A percentile compares a stretch with the other conserved stretches of the same genome.
Conservation (phyloP, 1,140 invertebrate genomes). For the Liolophura sinensis region DNA sequence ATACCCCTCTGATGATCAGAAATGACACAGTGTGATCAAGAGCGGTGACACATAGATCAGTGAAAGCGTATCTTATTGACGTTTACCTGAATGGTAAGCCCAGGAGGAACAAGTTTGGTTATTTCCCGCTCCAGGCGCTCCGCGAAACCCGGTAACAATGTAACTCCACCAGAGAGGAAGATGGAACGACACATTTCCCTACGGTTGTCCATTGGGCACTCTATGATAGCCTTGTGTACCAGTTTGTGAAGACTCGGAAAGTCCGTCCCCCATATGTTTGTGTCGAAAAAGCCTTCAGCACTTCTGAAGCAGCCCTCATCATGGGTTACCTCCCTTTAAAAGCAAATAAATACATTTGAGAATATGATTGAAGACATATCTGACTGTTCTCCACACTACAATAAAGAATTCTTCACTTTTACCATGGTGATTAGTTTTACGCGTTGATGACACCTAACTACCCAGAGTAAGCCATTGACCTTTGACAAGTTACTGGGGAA, state of each 20-base stretch:
- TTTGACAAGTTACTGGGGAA: no score
- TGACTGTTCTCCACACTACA: no score
- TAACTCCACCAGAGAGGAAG: constrained; percentile 66
- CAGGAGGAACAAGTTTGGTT: constrained; percentile 63
- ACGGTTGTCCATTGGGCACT: constrained; percentile 63
- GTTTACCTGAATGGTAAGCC: constrained; percentile 66
- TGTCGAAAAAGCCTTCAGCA: constrained; percentile 69
- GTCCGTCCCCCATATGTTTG: constrained; percentile 68
- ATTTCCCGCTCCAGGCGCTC: constrained; percentile 66
- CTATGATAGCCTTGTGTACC: constrained; percentile 65
- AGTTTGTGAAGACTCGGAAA: constrained; percentile 66
- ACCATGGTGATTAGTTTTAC: no score
- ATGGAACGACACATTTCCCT: constrained; percentile 64
- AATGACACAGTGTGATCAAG: neutral
- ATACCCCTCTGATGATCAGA: no score
- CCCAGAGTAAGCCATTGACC: no score
- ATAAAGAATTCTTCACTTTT: no score
- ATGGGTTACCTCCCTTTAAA: constrained; percentile 39
- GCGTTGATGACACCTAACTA: no score
- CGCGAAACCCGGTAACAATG: constrained; percentile 67
- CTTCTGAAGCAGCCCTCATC: constrained; percentile 62
- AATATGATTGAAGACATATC: no score
- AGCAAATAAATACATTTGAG: neutral
- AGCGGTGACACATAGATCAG: neutral
- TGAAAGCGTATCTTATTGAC: neutral